Evolutionary conservation across 2,113 vertebrate genomes (phyloP).

Genomic region (Corapipo altera): DNA sequence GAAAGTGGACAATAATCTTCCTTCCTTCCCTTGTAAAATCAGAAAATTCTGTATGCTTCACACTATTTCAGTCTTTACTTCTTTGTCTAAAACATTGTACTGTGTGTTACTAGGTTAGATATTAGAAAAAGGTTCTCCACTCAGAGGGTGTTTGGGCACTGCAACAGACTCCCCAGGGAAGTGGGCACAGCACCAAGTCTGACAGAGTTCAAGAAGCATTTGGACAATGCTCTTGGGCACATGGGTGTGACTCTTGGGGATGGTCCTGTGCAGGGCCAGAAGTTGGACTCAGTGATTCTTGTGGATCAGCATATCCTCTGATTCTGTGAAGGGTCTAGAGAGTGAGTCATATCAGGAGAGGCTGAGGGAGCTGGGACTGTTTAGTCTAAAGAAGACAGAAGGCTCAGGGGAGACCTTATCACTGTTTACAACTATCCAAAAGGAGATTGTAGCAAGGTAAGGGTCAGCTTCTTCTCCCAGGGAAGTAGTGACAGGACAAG

Average conservation of each 20-base stretch:
- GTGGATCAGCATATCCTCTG: neutral
- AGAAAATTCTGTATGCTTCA: neutral
- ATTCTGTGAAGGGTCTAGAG: neutral
- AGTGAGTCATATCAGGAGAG: neutral
- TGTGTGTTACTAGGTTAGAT: neutral
- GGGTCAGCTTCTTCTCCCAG: neutral
- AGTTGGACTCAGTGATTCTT: neutral
- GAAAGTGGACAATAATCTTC: neutral
- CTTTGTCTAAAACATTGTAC: neutral
- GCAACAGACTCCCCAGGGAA: too few relatives aligned
- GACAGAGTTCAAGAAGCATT: too few relatives aligned
- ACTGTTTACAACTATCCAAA: neutral
- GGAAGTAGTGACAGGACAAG: neutral
- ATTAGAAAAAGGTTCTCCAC: too few relatives aligned
- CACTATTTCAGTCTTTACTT: neutral
- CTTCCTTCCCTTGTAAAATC: neutral
- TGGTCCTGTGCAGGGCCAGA: too few relatives aligned
- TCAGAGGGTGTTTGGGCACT: too few relatives aligned
- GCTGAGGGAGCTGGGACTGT: neutral
- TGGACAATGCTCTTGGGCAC: too few relatives aligned
- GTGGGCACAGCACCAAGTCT: too few relatives aligned
- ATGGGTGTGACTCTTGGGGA: too few relatives aligned
- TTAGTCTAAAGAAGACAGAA: neutral
- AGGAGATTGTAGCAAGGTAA: neutral
- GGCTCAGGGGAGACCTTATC: neutral